A percentile compares a stretch with the other conserved stretches of the same genome.
Evolutionary conservation across 2,113 vertebrate genomes (phyloP).

Genomic region (Phycodurus eques): DNA sequence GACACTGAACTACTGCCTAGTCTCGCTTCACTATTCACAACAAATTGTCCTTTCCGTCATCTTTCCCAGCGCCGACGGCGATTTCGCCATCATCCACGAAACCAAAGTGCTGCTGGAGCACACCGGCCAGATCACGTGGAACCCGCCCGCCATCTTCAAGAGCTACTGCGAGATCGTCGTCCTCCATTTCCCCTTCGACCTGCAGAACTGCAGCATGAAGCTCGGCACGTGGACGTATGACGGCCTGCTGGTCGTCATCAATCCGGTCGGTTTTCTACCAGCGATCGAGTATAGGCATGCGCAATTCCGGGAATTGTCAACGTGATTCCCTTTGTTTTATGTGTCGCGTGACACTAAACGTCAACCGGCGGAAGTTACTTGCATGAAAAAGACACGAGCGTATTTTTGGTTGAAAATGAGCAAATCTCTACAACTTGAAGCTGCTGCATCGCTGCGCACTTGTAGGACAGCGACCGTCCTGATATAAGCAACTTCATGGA

Average conservation of each 20-base stretch:
- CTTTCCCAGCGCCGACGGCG: conserved; percentile 82
- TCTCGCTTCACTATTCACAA: neutral
- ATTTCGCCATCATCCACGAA: conserved; percentile 91
- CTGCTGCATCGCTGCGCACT: neutral
- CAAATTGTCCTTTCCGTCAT: neutral
- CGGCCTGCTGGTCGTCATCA: conserved; percentile 82
- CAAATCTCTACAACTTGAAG: neutral
- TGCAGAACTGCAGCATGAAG: conserved; percentile 98
- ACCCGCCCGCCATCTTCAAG: conserved; percentile 94
- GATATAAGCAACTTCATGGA: conserved; percentile 97
- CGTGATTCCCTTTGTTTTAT: too few species aligned
- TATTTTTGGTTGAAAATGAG: neutral
- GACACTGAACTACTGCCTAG: neutral
- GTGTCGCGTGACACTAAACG: too few species aligned
- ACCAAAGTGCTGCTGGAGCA: conserved; percentile 92
- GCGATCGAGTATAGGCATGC: neutral
- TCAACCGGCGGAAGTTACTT: too few species aligned
- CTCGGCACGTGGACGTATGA: conserved; percentile 94
- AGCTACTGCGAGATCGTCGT: conserved; percentile 99
- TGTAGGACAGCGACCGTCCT: conserved; percentile 86
- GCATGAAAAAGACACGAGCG: neutral
- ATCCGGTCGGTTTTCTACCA: conserved; percentile 72
- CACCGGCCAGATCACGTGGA: conserved; percentile 88
- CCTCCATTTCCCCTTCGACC: conserved; percentile 91
- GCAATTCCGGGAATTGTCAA: neutral